Percentiles rank a stretch among this genome's conserved stretches.
Evolutionary conservation across 2,888 invertebrate species (phyloP).

Genomic region (Tridacna crocea): DNA sequence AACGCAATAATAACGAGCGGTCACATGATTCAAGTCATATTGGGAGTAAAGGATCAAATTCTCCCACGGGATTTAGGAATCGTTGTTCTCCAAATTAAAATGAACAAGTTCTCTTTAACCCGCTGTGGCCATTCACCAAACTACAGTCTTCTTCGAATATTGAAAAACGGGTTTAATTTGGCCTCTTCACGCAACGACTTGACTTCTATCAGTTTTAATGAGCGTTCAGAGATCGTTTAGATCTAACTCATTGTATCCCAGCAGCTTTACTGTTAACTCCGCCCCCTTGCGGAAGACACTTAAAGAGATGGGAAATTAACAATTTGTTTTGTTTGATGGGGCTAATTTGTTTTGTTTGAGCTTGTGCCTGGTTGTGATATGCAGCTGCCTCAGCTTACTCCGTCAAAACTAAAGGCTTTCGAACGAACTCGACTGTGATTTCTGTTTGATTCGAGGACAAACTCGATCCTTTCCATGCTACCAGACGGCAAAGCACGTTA

Average conservation of each 20-base stretch:
- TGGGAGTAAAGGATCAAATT: slow-evolving; percentile 31
- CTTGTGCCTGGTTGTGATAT: background rate
- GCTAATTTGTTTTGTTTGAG: background rate
- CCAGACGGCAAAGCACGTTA: too few relatives aligned
- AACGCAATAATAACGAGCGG: too few relatives aligned
- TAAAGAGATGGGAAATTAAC: background rate
- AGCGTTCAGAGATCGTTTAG: slow-evolving; percentile 29
- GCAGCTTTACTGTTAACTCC: slow-evolving; percentile 13
- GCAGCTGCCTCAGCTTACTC: too few relatives aligned
- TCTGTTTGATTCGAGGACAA: too few relatives aligned
- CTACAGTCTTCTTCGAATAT: slow-evolving; percentile 33
- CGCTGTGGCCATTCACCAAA: slow-evolving; percentile 33
- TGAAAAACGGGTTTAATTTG: slow-evolving; percentile 47
- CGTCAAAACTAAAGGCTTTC: too few relatives aligned
- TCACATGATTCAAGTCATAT: too few relatives aligned
- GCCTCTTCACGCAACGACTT: slow-evolving; percentile 51
- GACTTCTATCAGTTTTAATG: slow-evolving; percentile 43
- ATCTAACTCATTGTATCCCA: slow-evolving; percentile 14
- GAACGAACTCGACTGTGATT: too few relatives aligned
- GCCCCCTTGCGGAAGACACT: slow-evolving; percentile 3
- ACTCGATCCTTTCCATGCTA: too few relatives aligned
- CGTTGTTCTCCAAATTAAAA: slow-evolving; percentile 56
- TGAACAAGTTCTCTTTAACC: slow-evolving; percentile 62
- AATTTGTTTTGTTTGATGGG: background rate
- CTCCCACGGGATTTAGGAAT: slow-evolving; percentile 45